phyloP scores from a whole-genome alignment of 2,113 vertebrate species.

The Mesitornis unicolor region DNA sequence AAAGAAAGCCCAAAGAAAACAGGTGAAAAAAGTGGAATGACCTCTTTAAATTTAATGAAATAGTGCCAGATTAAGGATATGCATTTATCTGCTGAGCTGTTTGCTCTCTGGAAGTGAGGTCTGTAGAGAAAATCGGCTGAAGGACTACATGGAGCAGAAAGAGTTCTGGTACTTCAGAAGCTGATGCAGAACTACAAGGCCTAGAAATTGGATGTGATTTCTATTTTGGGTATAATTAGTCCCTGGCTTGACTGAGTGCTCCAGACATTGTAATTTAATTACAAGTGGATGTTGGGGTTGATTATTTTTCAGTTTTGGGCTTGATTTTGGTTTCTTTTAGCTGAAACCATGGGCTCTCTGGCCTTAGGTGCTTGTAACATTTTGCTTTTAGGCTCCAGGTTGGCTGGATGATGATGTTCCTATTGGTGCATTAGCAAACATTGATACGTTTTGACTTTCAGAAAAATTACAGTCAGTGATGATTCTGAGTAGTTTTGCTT shows the following conservation, averaged over 20 bases:
- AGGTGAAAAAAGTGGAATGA: not conserved
- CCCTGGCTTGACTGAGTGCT: not conserved
- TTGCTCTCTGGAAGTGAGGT: not conserved
- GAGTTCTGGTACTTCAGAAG: not conserved
- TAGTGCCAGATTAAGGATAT: not conserved
- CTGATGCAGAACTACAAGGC: not conserved
- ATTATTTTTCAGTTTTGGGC: not conserved
- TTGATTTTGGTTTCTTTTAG: not conserved
- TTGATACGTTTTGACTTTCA: rapidly evolving
- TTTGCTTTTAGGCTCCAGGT: not conserved
- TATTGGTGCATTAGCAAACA: not conserved
- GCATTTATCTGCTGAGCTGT: not conserved
- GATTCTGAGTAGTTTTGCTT: not conserved
- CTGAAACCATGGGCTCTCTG: rapidly evolving
- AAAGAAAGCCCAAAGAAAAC: not conserved
- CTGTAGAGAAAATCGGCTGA: not conserved
- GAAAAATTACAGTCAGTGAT: not conserved
- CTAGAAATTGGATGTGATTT: not conserved
- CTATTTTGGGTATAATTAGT: not conserved
- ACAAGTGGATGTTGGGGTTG: not conserved
- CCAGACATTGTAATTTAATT: not conserved
- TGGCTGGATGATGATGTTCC: not conserved
- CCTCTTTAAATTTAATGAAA: not conserved
- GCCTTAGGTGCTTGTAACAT: not conserved
- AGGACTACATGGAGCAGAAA: not conserved